A percentile compares a stretch with the other conserved stretches of the same genome.
These are phyloP conservation scores for Platysternon megacephalum DNA, from an alignment of 2,113 vertebrate species.

Conservation along the genomic window DNA sequence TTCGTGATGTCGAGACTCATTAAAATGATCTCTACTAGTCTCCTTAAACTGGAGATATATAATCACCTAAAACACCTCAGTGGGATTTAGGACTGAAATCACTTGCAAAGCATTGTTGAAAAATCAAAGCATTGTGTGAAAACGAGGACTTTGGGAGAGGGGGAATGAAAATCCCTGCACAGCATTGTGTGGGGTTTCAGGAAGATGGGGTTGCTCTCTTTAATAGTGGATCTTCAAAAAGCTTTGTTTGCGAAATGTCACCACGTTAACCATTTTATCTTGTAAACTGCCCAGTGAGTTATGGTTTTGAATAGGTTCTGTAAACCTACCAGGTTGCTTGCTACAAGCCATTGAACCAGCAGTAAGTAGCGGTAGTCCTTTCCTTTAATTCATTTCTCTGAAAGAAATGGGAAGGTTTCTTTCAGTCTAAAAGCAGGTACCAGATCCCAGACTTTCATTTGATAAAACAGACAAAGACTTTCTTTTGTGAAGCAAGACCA, in stretches of 20 bases:
- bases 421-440: not conserved
- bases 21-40: not conserved
- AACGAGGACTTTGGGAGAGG: not conserved
- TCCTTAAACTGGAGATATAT: not conserved
- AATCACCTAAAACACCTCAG: not conserved
- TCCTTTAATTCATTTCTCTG: not conserved
- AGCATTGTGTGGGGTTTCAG: not conserved
- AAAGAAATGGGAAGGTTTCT: not conserved
- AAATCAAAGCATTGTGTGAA: not conserved
- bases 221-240: not conserved
- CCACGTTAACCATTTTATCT: not conserved
- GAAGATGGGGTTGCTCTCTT: not conserved
- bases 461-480: not conserved
- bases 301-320: not conserved
- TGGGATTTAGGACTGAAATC: not conserved
- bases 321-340: not conserved
- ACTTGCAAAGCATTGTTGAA: not conserved
- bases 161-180: not conserved
- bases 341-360: not conserved
- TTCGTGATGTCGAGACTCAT: not conserved
- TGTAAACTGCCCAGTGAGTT: not conserved
- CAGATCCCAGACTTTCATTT: not conserved
- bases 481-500: not conserved
- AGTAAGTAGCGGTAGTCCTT: not conserved
- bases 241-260: not conserved